Evolutionary conservation across 2,888 invertebrate genomes (phyloP), one percentile per base, ranked within the genome.

Genomic region (Acleris cristana): DNA sequence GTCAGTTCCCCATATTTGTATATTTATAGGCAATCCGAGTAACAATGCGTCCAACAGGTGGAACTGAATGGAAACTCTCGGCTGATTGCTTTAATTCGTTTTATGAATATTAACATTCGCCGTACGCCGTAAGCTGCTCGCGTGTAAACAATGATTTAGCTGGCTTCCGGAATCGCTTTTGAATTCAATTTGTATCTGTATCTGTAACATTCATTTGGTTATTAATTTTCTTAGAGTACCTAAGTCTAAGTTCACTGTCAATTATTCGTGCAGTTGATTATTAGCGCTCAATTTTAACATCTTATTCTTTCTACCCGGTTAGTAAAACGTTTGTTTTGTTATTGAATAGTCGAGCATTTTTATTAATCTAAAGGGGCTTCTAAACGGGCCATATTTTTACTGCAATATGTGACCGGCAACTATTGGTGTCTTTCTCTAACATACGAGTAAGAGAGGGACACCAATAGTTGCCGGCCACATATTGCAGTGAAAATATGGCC

Each of bases 11-110:
- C 51, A 52, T 58, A 58, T 64, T 58, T 58, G 57, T 58, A 19
- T 64, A 58, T 64, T 64, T 64, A 58, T 58, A 58, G 64, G 45
- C 64, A 53, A 64, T 58, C 54, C 45, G 26, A 57, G 49, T 51
- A 51, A 58, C 44, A 44, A 49, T 61, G 44, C 64, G 18, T 34
- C 59, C 64, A 57, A 64, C 64, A 64, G 64, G 64, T 64, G 64
- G 64, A 51, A 18, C 21, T 18, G 64, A 57, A 51, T 40, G 59
- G 59, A 34, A 59, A 51, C 59, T 49, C 58, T 58, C 58, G 59
- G 51, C 59, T 51, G 34, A 51, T 48, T 48, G 64, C 52, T 58
- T 64, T 64, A 64, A 64, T 64, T 64, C 52, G 64, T 64, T 64
- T 56, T 52, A 52, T 52, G 62, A 64, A 64, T 64, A 64, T 64